Conservation (phyloP, 2,797 vertebrate species). For the Lacerta agilis region DNA sequence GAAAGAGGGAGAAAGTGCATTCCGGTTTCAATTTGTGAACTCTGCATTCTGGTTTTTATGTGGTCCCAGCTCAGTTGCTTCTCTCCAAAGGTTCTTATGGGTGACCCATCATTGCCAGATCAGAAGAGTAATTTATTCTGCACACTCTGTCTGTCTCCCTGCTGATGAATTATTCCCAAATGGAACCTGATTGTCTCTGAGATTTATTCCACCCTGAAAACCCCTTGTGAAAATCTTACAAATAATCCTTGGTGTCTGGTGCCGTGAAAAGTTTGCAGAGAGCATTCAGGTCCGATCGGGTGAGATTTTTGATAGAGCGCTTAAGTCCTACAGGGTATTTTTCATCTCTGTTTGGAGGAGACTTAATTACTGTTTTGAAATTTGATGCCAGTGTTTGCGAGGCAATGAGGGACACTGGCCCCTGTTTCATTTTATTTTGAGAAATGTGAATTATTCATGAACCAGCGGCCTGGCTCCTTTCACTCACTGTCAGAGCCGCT, state of each 20-base stretch:
- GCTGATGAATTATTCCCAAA: constrained; percentile 40
- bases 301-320: neutral
- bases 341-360: neutral
- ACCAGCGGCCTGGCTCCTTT: neutral
- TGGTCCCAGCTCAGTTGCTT: neutral
- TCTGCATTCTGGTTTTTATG: neutral
- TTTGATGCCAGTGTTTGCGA: neutral
- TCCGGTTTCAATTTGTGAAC: neutral
- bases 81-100: neutral
- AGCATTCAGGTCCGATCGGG: constrained; percentile 8
- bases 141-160: constrained; percentile 23
- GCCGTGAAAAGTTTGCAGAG: constrained; percentile 13
- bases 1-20: neutral
- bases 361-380: neutral
- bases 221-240: constrained; percentile 9
- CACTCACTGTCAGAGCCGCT: neutral
- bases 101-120: constrained; percentile 17
- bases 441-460: constrained; percentile 11
- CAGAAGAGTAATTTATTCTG: constrained; percentile 37
- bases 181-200: constrained; percentile 24
- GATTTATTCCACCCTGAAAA: constrained; percentile 33
- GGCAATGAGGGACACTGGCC: too few species aligned
- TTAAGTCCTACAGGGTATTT: constrained; percentile 3
- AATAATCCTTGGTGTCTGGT: constrained; percentile 34
- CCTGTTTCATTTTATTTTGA: neutral